Base-by-base conservation (phyloP, 2,113 vertebrate species). In the Gyps fulvus region DNA sequence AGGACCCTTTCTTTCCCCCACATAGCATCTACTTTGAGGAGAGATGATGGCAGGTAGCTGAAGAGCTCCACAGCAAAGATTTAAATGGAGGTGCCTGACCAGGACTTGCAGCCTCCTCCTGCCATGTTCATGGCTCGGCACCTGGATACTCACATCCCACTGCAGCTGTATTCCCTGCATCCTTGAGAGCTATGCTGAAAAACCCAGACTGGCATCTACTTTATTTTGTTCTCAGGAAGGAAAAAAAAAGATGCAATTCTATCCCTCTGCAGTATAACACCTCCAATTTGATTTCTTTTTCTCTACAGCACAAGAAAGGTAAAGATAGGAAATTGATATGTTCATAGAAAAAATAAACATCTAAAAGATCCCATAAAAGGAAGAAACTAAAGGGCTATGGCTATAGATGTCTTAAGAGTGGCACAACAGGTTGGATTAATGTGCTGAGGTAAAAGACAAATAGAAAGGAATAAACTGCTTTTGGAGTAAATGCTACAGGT, bases 321-420 rank as follows among this genome's bases (percentile, higher is more conserved):
- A 92, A 87, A 95, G 69, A 90, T 36, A 66, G 66, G n/a, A 93
- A 97, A 97, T 78, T 13, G 0, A 59, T 78, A 73, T 0, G 1
- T 74, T 70, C 47, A 74, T 22, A 82, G 57, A 57, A 95, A 92
- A 96, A 95, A 84, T 32, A 72, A 91, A 87, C 32, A 88, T 59
- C 36, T 65, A 13, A 63, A 87, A 91, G 40, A 77, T 72, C 29
- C 40, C 23, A 11, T 54, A 77, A 92, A 90, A 95, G 57, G 70
- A 79, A 95, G 70, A 80, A 83, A 82, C 55, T 71, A 61, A 77
- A 87, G 26, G 38, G 36, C 42, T 73, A 52, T 32, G 50, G 74
- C 73, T 89, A 65, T 6, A 67, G 52, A 59, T 81, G 62, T 78
- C 76, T 50, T 43, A 80, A 77, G 43, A 72, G 59, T 21, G 87